These are phyloP conservation scores for Zelostemma sp. DNA, from an alignment of 1,140 invertebrate genomes.

Conservation along the genomic window DNA sequence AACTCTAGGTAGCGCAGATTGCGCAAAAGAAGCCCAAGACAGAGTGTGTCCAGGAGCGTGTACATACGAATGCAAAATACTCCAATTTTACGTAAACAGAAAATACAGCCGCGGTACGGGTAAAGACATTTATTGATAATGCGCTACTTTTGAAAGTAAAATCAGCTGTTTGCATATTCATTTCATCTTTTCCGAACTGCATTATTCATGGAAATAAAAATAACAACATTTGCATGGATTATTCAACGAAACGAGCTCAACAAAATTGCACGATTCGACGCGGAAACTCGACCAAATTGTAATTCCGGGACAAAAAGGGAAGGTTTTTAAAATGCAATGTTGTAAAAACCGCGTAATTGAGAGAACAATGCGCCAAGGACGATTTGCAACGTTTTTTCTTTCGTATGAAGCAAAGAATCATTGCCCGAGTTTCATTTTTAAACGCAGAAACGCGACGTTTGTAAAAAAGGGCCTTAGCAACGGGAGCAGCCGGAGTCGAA, in stretches of 20 bases:
- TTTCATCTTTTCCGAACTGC: not conserved
- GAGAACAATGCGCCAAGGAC: too few relatives aligned
- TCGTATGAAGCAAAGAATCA: too few relatives aligned
- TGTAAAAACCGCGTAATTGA: too few relatives aligned
- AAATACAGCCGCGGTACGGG: not conserved
- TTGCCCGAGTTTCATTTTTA: too few relatives aligned
- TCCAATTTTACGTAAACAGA: slow-evolving; percentile 17
- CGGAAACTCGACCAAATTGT: not conserved
- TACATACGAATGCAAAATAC: slow-evolving; percentile 31
- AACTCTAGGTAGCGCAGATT: slow-evolving; percentile 37
- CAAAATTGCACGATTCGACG: not conserved
- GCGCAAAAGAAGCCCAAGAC: slow-evolving; percentile 23
- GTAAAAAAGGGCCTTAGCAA: not conserved
- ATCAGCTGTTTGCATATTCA: not conserved
- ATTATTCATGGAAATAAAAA: not conserved
- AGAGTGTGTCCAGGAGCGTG: slow-evolving; percentile 6
- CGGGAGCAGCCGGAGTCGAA: not conserved
- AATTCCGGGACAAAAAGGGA: too few relatives aligned
- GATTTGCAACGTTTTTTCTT: too few relatives aligned
- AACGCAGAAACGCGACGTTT: too few relatives aligned
- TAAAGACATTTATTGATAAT: slow-evolving; percentile 7
- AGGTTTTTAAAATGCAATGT: too few relatives aligned
- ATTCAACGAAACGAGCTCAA: not conserved
- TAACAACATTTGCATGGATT: not conserved
- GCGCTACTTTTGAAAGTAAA: slow-evolving; percentile 3